phyloP scores from a whole-genome alignment of 2,113 vertebrate genomes.

The Neogobius melanostomus region DNA sequence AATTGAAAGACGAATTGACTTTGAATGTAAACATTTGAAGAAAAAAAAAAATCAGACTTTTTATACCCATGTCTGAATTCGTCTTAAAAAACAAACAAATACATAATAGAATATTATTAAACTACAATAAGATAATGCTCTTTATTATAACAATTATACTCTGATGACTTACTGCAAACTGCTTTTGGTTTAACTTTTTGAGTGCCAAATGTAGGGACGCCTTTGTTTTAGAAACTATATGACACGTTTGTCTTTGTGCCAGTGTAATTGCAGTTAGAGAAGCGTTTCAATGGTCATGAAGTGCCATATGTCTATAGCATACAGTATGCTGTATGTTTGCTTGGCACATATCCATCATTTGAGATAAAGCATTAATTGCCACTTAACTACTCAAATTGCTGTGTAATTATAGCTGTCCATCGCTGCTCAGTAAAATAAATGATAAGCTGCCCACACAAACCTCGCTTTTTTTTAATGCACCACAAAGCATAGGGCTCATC shows the following conservation, averaged over 20 bases:
- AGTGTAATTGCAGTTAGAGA: constrained; percentile 8
- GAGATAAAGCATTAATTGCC: constrained; percentile 40
- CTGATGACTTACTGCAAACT: constrained; percentile 30
- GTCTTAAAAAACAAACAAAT: too few species aligned
- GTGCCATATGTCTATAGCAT: constrained; percentile 27
- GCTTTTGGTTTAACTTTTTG: constrained; percentile 31
- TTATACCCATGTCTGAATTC: too few species aligned
- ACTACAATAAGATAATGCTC: neutral
- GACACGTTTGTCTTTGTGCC: constrained; percentile 17
- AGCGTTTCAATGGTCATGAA: constrained; percentile 15
- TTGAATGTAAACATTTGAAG: too few species aligned
- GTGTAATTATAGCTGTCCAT: constrained; percentile 19
- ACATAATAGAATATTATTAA: too few species aligned
- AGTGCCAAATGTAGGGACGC: constrained; percentile 14
- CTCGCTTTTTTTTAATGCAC: too few species aligned
- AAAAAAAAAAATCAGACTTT: too few species aligned
- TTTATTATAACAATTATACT: constrained; percentile 1
- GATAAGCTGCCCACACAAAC: too few species aligned
- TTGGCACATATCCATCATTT: constrained; percentile 16
- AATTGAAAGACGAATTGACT: too few species aligned
- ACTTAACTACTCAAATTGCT: constrained; percentile 24
- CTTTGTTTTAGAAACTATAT: constrained; percentile 12
- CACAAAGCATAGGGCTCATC: too few species aligned
- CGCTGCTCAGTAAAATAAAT: neutral
- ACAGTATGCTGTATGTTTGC: constrained; percentile 6